phyloP scores from a whole-genome alignment of 2,888 invertebrate genomes.

The Cyrtodaria siliqua region DNA sequence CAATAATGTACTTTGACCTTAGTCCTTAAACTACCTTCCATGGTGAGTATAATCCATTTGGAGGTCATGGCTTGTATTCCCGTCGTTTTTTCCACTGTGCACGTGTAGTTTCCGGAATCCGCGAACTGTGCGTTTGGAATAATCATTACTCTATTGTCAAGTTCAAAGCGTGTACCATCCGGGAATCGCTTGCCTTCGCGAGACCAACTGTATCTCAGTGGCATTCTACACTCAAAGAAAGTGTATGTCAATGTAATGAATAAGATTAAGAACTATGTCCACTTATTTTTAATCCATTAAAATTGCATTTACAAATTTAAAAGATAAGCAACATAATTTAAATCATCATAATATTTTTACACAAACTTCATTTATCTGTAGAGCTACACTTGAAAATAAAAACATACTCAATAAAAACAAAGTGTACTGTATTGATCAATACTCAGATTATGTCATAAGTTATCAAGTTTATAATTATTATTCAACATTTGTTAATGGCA shows the following conservation, averaged over 20 bases:
- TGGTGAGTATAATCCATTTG: slow-evolving; percentile 44
- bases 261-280: not conserved
- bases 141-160: slow-evolving; percentile 94
- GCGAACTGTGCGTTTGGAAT: slow-evolving; percentile 95
- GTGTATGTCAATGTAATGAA: not conserved
- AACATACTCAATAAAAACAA: no score
- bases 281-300: not conserved
- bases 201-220: slow-evolving; percentile 74
- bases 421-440: no score
- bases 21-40: slow-evolving; percentile 75
- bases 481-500: no score
- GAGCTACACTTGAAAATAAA: no score
- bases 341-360: no score
- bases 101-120: slow-evolving; percentile 97
- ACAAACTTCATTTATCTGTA: no score
- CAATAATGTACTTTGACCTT: no score
- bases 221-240: slow-evolving; percentile 46
- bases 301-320: not conserved
- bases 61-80: slow-evolving; percentile 23
- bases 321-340: no score
- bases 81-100: slow-evolving; percentile 89
- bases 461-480: no score
- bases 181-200: slow-evolving; percentile 88
- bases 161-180: slow-evolving; percentile 90
- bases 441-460: no score